A percentile compares a stretch with the other conserved stretches of the same genome.
Evolutionary conservation across 2,113 vertebrate genomes (phyloP).

Genomic region (Salvelinus alpinus): DNA sequence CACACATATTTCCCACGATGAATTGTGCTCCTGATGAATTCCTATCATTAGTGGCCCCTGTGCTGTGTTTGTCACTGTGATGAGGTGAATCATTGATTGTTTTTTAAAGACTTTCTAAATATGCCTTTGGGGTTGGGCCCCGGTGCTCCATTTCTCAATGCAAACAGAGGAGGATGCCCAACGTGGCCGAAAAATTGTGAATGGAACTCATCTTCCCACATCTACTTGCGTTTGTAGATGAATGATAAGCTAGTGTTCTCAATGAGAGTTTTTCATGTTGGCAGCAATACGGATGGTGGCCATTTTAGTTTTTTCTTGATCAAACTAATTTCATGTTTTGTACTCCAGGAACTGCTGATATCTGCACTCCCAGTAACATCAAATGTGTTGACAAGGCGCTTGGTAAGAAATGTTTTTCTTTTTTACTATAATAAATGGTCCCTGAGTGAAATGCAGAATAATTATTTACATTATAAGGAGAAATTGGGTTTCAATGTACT

Average conservation of each 20-base stretch:
- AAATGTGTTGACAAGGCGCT: constrained; percentile 93
- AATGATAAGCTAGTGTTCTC: constrained; percentile 59
- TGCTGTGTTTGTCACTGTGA: constrained; percentile 41
- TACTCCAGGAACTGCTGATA: constrained; percentile 87
- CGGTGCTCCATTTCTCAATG: constrained; percentile 54
- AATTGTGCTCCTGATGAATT: constrained; percentile 58
- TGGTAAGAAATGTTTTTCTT: constrained; percentile 78
- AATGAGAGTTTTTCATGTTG: constrained; percentile 39
- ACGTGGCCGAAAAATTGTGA: too few relatives aligned
- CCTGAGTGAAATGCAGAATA: constrained; percentile 49
- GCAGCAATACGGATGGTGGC: constrained; percentile 57
- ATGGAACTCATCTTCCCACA: constrained; percentile 40
- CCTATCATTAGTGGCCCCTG: constrained; percentile 50
- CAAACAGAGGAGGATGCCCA: constrained; percentile 42
- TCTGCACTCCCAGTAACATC: constrained; percentile 95
- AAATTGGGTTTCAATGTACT: constrained; percentile 1
- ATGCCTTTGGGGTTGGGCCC: constrained; percentile 51
- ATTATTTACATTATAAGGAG: constrained; percentile 53
- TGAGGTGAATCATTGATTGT: constrained; percentile 58
- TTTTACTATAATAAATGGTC: constrained; percentile 56
- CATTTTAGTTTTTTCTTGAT: constrained; percentile 69
- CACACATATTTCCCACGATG: constrained; percentile 48
- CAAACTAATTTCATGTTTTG: constrained; percentile 69
- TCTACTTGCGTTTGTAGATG: constrained; percentile 58
- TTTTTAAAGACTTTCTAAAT: constrained; percentile 68